Evolutionary conservation across 2,888 invertebrate species (phyloP).

Genomic region (Pemphredon lugubris): DNA sequence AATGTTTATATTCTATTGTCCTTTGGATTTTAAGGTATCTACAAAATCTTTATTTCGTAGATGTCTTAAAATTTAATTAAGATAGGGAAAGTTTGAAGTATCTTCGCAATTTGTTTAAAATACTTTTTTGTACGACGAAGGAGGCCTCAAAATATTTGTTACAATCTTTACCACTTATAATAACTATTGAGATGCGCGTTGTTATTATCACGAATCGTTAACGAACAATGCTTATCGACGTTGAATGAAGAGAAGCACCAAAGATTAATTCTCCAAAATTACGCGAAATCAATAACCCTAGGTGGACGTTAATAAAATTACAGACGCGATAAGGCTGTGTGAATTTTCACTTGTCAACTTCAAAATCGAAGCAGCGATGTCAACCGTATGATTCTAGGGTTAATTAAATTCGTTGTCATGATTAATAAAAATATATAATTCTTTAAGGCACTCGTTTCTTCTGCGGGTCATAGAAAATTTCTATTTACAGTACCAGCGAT

Average conservation of each 20-base stretch:
- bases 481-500: no score
- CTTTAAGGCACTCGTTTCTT: no score
- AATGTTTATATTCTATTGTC: background rate
- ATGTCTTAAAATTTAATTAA: conserved; percentile 22
- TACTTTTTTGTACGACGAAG: background rate
- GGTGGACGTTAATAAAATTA: no score
- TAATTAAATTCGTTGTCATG: no score
- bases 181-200: conserved; percentile 2
- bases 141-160: background rate
- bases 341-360: no score
- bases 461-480: no score
- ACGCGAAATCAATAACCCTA: background rate
- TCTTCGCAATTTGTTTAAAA: background rate
- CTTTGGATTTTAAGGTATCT: conserved; percentile 23
- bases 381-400: no score
- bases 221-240: background rate
- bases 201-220: background rate
- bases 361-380: no score
- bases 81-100: background rate
- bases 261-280: background rate
- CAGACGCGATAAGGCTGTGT: no score
- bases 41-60: conserved; percentile 20
- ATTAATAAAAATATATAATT: no score
- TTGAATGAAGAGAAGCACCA: background rate
- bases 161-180: background rate